Evolutionary conservation across 2,888 invertebrate species (phyloP), one percentile per base, ranked within the genome.

Genomic region (Lapara coniferarum): DNA sequence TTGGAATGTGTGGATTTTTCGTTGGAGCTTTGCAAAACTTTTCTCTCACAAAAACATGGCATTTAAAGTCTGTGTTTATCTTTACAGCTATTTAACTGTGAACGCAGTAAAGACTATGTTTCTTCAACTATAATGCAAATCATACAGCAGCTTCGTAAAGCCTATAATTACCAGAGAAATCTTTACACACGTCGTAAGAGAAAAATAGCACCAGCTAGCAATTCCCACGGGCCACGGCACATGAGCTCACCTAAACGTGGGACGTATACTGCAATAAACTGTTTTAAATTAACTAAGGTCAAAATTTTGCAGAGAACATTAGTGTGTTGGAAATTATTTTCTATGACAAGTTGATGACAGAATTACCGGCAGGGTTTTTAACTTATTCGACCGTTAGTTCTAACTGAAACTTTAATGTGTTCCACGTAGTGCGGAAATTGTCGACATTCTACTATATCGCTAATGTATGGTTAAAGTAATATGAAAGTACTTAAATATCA

Each of bases 221-320:
- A 58, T 68, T 68, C 68, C 58, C 70, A 71, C 69, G 66, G 70
- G 69, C 58, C 70, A 71, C 69, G 66, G 70, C 69, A 72, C 68
- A 72, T 72, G 72, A 73, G 73, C 70, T 72, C 75, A 76, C 81
- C 76, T 74, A 73, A 73, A 66, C 74, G 81, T 77, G 73, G 76
- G 75, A 67, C 51, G 77, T 51, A 4, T 51, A 52, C 30, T 44
- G 58, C 37, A 52, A 58, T 68, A 68, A 68, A 58, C 68, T 68
- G 49, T 68, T 68, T 59, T 68, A 59, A 68, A 59, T 68, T 56
- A 57, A 19, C 19, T 52, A 68, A 68, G 68, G 68, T 52, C 68
- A 58, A 16, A 52, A 58, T 52, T 30, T 37, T 57, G 37, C 58
- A 51, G 44, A 10, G 25, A 46, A 63, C 14, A 63, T 46, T 46